Evolutionary conservation across 2,113 vertebrate genomes (phyloP), one percentile per base, ranked within the genome.

Genomic region (Motacilla tschutschensis): DNA sequence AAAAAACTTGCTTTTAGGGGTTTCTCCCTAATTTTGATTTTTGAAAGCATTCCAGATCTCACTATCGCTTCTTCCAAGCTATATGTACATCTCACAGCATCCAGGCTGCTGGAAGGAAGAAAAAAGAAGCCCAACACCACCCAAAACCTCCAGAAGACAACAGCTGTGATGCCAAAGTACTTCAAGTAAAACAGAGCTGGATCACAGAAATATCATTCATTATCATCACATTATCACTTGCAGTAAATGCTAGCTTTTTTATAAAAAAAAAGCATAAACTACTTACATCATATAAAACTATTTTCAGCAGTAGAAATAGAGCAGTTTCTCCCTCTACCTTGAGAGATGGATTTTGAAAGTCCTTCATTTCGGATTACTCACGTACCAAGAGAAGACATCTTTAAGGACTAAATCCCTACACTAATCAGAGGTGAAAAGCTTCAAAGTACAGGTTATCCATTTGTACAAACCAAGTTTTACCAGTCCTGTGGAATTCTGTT

Each of bases 171-270:
- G 14, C 17, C 58, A 5, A n/a, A 59, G 29, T 60, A 76, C 8
- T 16, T 1, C 8, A 60, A 64, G 50, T 6, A 85, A 82, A 65
- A 54, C 22, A 75, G 71, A 79, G 18, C 10, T 54, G 9, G 38
- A 54, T 65, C 46, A 58, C 7, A 38, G 14, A 72, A 43, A 11
- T 14, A 57, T 5, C 0, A 0, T 36, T 84, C 41, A 64, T 43
- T 20, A 59, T 28, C 20, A 62, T 29, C 31, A 43, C 13, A 15
- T 33, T 59, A 51, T 26, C 36, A 58, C 14, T n/a, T 50, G 36
- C 16, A 59, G 19, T 28, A 73, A 63, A 7, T 6, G 17, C 35
- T 20, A 59, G 19, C 6, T 48, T 62, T 40, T 65, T 24, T 20
- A 53, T 2, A 6, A 53, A 76, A 79, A 81, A 79, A 76, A 66